Conservation (phyloP, 2,797 vertebrate species). For the Typhlichthys eigenmanni region DNA sequence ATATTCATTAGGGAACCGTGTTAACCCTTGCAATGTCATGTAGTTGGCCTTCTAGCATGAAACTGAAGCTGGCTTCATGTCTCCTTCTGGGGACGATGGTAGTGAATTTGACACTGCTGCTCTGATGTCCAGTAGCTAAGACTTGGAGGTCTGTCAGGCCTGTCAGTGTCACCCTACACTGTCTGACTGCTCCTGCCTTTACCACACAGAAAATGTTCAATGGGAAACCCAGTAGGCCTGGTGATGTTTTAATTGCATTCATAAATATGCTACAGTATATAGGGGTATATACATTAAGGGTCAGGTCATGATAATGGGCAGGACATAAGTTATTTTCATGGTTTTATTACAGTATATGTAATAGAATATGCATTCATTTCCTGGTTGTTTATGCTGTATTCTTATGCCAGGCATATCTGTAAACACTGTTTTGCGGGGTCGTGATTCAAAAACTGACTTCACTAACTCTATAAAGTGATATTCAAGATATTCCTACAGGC, state of each 20-base stretch:
- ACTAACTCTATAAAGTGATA: neutral
- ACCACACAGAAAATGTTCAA: conserved; percentile 21
- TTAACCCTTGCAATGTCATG: neutral
- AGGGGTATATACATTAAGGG: too few relatives aligned
- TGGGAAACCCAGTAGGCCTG: conserved; percentile 7
- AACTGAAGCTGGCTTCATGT: conserved; percentile 33
- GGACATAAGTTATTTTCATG: too few relatives aligned
- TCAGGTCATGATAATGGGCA: too few relatives aligned
- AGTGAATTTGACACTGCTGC: conserved; percentile 58
- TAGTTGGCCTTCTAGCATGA: conserved; percentile 22
- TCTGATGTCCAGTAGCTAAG: conserved; percentile 69
- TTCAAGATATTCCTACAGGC: neutral
- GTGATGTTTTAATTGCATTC: neutral
- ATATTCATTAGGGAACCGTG: conserved; percentile 30
- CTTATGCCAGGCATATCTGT: too few relatives aligned
- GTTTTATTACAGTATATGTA: too few relatives aligned
- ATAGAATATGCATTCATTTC: too few relatives aligned
- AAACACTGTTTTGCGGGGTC: too few relatives aligned
- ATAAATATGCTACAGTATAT: too few relatives aligned
- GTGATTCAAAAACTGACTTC: too few relatives aligned
- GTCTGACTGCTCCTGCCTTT: conserved; percentile 28
- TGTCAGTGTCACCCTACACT: conserved; percentile 48
- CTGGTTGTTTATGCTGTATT: too few relatives aligned
- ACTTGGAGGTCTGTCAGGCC: conserved; percentile 29
- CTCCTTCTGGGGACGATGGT: conserved; percentile 9